Conservation (phyloP, 2,113 vertebrate genomes). For the Gnathonemus longibarbis region DNA sequence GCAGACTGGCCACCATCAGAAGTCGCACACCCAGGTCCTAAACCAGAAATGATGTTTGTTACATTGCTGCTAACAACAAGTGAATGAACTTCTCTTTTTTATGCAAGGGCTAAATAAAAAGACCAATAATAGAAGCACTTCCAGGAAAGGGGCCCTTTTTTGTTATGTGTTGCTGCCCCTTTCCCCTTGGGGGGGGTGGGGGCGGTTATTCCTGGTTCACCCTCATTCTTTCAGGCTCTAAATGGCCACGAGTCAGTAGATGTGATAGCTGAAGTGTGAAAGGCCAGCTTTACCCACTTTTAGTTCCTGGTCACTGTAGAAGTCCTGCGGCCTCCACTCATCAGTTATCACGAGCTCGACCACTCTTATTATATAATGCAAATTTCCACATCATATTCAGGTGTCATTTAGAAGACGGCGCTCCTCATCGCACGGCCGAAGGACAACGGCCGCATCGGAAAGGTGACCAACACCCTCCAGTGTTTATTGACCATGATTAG, state of each 20-base stretch:
- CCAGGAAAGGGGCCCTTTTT: neutral
- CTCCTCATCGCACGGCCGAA: neutral
- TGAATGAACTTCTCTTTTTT: neutral
- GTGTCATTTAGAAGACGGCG: neutral
- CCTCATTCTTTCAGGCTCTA: neutral
- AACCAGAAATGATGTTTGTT: neutral
- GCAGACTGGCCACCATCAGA: neutral
- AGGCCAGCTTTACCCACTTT: neutral
- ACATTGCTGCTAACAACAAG: neutral
- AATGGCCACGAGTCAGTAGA: neutral
- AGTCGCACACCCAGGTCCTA: neutral
- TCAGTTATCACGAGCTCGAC: neutral
- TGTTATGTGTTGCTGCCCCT: neutral
- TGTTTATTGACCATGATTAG: neutral
- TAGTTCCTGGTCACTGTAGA: neutral
- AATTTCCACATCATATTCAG: neutral
- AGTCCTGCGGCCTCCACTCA: neutral
- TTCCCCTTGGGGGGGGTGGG: neutral
- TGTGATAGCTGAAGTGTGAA: neutral
- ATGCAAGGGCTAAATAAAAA: neutral
- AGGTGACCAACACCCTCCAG: neutral
- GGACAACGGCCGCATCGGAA: neutral
- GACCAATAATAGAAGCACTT: neutral
- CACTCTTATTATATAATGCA: neutral
- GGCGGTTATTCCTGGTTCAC: neutral